Evolutionary conservation across 2,113 vertebrate species (phyloP).

Genomic region (Apaloderma vittatum): DNA sequence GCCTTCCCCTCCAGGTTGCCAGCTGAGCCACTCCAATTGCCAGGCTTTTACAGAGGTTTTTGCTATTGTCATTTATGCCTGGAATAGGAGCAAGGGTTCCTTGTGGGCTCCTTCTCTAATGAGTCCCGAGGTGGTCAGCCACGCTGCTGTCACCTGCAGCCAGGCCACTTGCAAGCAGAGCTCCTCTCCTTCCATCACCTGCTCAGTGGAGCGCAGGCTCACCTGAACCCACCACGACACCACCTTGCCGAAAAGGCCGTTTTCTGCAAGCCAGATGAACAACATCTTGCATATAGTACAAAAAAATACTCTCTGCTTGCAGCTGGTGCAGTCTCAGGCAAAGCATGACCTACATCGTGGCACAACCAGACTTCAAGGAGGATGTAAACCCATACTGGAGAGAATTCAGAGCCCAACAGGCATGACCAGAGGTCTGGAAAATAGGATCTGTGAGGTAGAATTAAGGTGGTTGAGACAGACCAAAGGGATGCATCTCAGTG

Average conservation of each 20-base stretch:
- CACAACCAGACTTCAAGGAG: not conserved
- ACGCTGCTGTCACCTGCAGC: not conserved
- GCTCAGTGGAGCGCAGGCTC: accelerated
- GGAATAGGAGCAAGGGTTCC: not conserved
- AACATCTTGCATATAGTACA: not conserved
- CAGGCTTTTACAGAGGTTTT: not conserved
- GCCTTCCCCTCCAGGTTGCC: not conserved
- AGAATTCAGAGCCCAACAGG: not conserved
- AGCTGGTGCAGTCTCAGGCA: not conserved
- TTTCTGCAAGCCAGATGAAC: not conserved
- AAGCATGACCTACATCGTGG: not conserved
- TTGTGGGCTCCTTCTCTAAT: not conserved
- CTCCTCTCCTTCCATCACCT: not conserved
- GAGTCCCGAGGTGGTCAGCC: not conserved
- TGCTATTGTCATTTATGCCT: not conserved
- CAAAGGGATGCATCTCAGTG: not conserved
- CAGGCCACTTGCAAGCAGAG: not conserved
- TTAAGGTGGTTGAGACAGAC: not conserved
- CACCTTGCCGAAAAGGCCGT: not conserved
- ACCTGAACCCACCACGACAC: accelerated
- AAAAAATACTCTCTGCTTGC: not conserved
- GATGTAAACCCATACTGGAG: not conserved
- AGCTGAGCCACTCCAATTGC: not conserved
- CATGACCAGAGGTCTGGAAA: not conserved
- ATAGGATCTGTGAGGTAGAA: not conserved